Conservation (phyloP, 2,888 invertebrate genomes). For the Trilocha varians region DNA sequence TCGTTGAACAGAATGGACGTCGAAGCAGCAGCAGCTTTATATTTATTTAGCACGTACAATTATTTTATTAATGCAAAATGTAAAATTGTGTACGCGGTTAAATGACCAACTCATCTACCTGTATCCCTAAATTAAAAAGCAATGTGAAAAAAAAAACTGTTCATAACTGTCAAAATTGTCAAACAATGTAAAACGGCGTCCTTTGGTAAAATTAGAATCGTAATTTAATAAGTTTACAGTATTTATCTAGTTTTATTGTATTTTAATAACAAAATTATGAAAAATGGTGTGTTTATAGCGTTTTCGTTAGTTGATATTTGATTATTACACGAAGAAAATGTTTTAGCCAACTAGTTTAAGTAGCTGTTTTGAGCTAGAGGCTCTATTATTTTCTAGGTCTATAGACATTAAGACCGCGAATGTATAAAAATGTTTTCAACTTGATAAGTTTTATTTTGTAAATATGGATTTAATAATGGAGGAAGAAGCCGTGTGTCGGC, state of each 20-base stretch:
- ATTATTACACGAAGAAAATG: too few species aligned
- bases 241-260: neutral
- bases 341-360: too few species aligned
- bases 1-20: too few species aligned
- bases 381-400: constrained; percentile 61
- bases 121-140: neutral
- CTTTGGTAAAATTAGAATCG: constrained; percentile 40
- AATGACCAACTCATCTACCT: too few species aligned
- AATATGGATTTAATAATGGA: constrained; percentile 29
- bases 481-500: constrained; percentile 45
- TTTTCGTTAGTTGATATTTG: too few species aligned
- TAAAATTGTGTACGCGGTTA: too few species aligned
- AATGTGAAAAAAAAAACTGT: constrained; percentile 13
- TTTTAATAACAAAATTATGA: neutral
- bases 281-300: neutral
- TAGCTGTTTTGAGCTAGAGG: constrained; percentile 24
- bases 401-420: constrained; percentile 38
- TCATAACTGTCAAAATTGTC: constrained; percentile 19
- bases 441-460: constrained; percentile 10
- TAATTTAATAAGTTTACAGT: neutral
- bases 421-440: constrained; percentile 28
- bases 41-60: too few species aligned
- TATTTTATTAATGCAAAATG: too few species aligned
- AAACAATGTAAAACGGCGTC: constrained; percentile 42
- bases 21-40: too few species aligned